Conservation (phyloP, 2,888 invertebrate genomes). For the Pseudanteris insignis region DNA sequence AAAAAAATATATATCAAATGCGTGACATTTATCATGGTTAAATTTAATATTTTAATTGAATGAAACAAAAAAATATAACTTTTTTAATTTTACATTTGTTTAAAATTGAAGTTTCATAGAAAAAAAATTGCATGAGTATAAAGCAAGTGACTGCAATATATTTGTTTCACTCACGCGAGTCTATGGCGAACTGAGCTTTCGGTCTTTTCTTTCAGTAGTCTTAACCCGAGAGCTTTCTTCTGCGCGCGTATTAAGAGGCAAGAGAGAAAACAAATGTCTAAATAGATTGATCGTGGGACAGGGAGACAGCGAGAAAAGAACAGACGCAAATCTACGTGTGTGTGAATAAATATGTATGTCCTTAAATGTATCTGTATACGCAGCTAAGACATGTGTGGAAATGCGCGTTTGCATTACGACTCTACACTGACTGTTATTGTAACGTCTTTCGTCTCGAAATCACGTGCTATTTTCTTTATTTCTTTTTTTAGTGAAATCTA, state of each 20-base stretch:
- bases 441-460: conserved; percentile 22
- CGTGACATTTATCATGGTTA: too few relatives aligned
- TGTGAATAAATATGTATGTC: conserved; percentile 20
- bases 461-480: conserved; percentile 16
- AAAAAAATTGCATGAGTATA: too few relatives aligned
- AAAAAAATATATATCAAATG: too few relatives aligned
- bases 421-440: conserved; percentile 30
- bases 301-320: conserved; percentile 38
- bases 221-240: conserved; percentile 38
- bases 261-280: conserved; percentile 39
- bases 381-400: conserved; percentile 32
- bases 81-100: too few relatives aligned
- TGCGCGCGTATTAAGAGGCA: conserved; percentile 35
- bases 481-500: conserved; percentile 9
- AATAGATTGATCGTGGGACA: conserved; percentile 35
- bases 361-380: conserved; percentile 8
- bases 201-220: conserved; percentile 7
- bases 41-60: too few relatives aligned
- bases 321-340: conserved; percentile 12
- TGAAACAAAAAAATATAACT: too few relatives aligned
- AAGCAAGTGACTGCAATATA: too few relatives aligned
- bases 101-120: too few relatives aligned
- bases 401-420: conserved; percentile 19
- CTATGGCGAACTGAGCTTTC: conserved; percentile 42
- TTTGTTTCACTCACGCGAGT: conserved; percentile 23